phyloP scores from a whole-genome alignment of 2,888 invertebrate species.

The Netelia inedita region DNA sequence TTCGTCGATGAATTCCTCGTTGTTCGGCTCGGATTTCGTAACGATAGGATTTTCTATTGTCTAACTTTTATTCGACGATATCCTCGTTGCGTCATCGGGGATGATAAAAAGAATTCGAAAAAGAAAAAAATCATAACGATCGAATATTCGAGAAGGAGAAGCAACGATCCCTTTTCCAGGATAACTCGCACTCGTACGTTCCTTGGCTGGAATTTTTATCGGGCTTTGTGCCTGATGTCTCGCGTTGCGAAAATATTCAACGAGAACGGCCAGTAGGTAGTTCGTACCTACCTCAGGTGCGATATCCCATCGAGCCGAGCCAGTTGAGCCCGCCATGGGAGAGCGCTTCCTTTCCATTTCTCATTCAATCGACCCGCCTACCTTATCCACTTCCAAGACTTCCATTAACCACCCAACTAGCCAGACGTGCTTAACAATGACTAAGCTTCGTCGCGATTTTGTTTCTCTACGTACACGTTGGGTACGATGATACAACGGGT shows the following conservation, averaged over 20 bases:
- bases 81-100: not conserved
- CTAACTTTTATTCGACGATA: slow-evolving; percentile 5
- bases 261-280: not conserved
- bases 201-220: slow-evolving; percentile 48
- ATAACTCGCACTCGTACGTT: slow-evolving; percentile 7
- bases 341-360: slow-evolving; percentile 74
- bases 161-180: slow-evolving; percentile 43
- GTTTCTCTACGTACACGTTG: slow-evolving; percentile 21
- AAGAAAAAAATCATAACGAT: slow-evolving; percentile 33
- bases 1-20: too few relatives aligned
- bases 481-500: slow-evolving; percentile 74
- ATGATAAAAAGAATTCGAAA: not conserved
- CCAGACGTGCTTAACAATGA: slow-evolving; percentile 47
- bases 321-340: slow-evolving; percentile 65
- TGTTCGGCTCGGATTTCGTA: slow-evolving; percentile 11
- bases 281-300: slow-evolving; percentile 34
- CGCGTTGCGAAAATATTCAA: slow-evolving; percentile 53
- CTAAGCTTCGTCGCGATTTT: slow-evolving; percentile 54
- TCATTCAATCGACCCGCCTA: slow-evolving; percentile 69
- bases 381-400: slow-evolving; percentile 67
- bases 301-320: slow-evolving; percentile 60
- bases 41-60: slow-evolving; percentile 34
- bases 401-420: slow-evolving; percentile 52
- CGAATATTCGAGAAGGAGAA: slow-evolving; percentile 23
- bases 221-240: slow-evolving; percentile 16